Base-by-base conservation (phyloP, 2,888 invertebrate species). In the Standfussiana lucernea region DNA sequence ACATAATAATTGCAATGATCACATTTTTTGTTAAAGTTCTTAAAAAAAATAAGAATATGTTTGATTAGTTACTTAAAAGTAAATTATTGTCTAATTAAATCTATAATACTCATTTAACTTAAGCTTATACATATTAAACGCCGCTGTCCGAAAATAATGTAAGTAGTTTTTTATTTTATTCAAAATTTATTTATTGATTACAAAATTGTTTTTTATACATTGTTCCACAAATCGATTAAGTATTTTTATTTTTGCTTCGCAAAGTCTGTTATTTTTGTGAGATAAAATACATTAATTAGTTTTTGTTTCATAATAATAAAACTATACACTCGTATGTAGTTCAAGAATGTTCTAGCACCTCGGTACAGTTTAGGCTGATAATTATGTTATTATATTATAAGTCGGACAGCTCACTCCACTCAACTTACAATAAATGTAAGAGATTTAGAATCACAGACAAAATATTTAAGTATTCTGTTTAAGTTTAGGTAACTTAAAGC, bases 371-470 rank as follows among this genome's bases (percentile, higher is more conserved):
- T n/a, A n/a, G n/a, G n/a, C n/a, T n/a, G n/a, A n/a, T n/a, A n/a
- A n/a, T n/a, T n/a, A n/a, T n/a, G n/a, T n/a, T n/a, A n/a, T n/a
- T n/a, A n/a, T 47, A 18, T 35, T n/a, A 21, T 37, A 15, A 40
- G 28, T 28, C 50, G 62, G 50, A 78, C 56, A 78, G 47, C 56
- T 32, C 37, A 47, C n/a, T 32, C 24, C n/a, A 18, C 5, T 3
- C 4, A 72, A 69, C 37, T 72, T 28, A 74, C 18, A 42, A 75
- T 82, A 85, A 68, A 73, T 75, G 77, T n/a, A 76, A 40, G 47
- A 77, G 66, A 71, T 59, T 72, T 66, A 79, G 53, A 66, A 80
- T 85, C 79, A 86, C 86, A 85, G 75, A 68, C 13, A 35, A 28
- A 28, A 21, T 32, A 32, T 40, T 8, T 47, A n/a, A n/a, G n/a